phyloP scores from a whole-genome alignment of 2,888 invertebrate species.

The Stegophylla sp. region DNA sequence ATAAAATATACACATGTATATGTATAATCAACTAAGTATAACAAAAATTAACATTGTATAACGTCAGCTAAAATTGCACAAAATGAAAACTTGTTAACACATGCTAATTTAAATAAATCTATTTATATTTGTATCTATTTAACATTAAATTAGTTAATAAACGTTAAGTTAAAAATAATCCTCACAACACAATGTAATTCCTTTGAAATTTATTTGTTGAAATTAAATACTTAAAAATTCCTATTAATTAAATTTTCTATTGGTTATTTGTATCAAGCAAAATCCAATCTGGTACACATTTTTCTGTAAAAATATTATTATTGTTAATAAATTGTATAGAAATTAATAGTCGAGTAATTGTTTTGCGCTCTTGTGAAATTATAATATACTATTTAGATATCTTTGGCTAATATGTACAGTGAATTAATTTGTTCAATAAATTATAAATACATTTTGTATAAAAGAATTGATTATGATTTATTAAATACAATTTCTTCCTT shows the following conservation, averaged over 20 bases:
- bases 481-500: no score
- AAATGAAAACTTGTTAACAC: neutral
- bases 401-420: neutral
- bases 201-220: neutral
- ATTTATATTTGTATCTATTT: neutral
- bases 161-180: neutral
- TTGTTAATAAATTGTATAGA: neutral
- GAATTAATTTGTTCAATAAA: constrained; percentile 1
- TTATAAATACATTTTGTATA: neutral
- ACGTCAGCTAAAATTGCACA: neutral
- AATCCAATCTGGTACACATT: neutral
- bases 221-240: neutral
- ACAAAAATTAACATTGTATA: neutral
- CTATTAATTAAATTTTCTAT: neutral
- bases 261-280: neutral
- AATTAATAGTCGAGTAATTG: neutral
- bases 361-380: neutral
- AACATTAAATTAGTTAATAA: neutral
- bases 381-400: neutral
- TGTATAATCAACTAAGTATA: neutral
- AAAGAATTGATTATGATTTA: neutral
- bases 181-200: neutral
- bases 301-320: neutral
- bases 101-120: neutral
- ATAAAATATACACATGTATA: neutral